Conservation (phyloP, 2,888 invertebrate genomes). For the Spisula subtruncata region DNA sequence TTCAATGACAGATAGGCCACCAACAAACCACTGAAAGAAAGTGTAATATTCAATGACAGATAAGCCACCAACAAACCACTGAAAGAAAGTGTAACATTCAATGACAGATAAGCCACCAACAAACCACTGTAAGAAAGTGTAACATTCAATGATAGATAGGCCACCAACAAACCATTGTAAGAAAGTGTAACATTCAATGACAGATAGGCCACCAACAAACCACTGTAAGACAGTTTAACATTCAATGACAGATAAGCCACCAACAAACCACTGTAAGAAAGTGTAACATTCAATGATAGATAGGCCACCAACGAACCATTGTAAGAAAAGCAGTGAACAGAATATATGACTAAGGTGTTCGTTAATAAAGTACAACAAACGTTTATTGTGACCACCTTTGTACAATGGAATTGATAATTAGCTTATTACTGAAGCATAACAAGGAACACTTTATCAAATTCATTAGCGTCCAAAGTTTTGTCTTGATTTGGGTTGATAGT, state of each 20-base stretch:
- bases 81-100: too few species aligned
- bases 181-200: too few species aligned
- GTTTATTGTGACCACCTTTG: too few species aligned
- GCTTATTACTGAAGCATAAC: too few species aligned
- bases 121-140: slow-evolving; percentile 80
- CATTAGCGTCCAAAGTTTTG: too few species aligned
- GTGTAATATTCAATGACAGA: slow-evolving; percentile 73
- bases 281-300: slow-evolving; percentile 73
- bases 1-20: slow-evolving; percentile 75
- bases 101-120: slow-evolving; percentile 73
- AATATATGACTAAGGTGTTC: too few species aligned
- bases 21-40: slow-evolving; percentile 79
- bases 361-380: too few species aligned
- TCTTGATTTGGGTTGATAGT: too few species aligned
- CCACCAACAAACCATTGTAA: slow-evolving; percentile 77
- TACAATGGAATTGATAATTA: too few species aligned
- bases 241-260: slow-evolving; percentile 75
- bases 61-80: slow-evolving; percentile 79
- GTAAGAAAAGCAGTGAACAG: too few species aligned
- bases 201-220: slow-evolving; percentile 76
- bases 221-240: too few species aligned
- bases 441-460: too few species aligned
- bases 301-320: slow-evolving; percentile 79
- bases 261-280: slow-evolving; percentile 78
- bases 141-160: slow-evolving; percentile 75